A percentile compares a stretch with the other conserved stretches of the same genome.
Evolutionary conservation across 2,797 vertebrate species (phyloP).

Genomic region (Adrianichthys oophorus): DNA sequence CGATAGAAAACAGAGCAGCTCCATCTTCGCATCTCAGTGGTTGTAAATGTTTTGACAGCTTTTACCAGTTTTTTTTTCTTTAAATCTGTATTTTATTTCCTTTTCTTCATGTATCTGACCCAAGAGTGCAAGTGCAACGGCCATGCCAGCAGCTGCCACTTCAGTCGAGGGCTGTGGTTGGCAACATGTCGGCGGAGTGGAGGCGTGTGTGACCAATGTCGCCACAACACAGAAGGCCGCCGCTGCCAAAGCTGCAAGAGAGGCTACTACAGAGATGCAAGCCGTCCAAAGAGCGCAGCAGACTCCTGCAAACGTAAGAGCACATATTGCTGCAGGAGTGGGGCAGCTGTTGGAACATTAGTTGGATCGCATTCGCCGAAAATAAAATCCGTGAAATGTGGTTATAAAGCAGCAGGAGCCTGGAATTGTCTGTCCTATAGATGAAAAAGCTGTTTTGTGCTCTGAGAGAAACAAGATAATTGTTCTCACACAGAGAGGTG

Average conservation of each 20-base stretch:
- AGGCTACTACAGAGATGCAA: conserved; percentile 88
- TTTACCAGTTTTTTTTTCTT: not conserved
- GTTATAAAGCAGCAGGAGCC: too few relatives aligned
- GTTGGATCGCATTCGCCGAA: too few relatives aligned
- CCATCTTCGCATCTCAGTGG: conserved; percentile 1
- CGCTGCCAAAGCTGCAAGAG: conserved; percentile 88
- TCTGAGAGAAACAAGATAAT: too few relatives aligned
- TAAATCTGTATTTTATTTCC: not conserved
- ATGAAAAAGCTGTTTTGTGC: too few relatives aligned
- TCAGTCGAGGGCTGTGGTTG: conserved; percentile 83
- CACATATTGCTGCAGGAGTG: not conserved
- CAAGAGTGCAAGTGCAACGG: conserved; percentile 92
- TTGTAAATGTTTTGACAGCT: conserved; percentile 5
- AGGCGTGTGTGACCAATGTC: conserved; percentile 85
- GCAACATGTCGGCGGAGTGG: conserved; percentile 84
- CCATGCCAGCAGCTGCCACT: conserved; percentile 88
- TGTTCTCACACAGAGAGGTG: too few relatives aligned
- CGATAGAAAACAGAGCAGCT: conserved; percentile 20
- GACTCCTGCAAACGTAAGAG: conserved; percentile 89
- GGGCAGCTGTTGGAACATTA: too few relatives aligned
- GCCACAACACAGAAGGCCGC: conserved; percentile 89
- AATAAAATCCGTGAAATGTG: too few relatives aligned
- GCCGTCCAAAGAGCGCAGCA: conserved; percentile 78
- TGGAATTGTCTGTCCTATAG: too few relatives aligned
- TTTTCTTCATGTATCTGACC: conserved; percentile 12